Conservation (phyloP, 2,797 vertebrate genomes). For the Lithobates pipiens region DNA sequence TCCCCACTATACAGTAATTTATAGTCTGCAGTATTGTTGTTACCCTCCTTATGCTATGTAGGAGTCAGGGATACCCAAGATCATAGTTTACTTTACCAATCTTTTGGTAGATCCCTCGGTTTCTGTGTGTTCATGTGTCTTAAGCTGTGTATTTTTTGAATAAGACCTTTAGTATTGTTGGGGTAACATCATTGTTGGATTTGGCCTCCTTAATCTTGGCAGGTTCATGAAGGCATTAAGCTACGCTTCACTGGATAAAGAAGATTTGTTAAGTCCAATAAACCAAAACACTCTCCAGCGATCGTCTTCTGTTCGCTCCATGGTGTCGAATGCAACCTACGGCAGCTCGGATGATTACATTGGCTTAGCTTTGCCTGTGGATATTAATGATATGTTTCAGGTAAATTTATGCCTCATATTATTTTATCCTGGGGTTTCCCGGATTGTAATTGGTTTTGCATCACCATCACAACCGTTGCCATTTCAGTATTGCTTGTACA, state of each 20-base stretch:
- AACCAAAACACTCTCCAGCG: constrained; percentile 96
- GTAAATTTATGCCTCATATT: constrained; percentile 65
- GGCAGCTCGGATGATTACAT: constrained; percentile 95
- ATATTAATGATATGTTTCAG: constrained; percentile 96
- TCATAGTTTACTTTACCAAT: too few species aligned
- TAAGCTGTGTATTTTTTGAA: too few species aligned
- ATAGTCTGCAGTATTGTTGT: too few species aligned
- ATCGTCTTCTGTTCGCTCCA: constrained; percentile 95
- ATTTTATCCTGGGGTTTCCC: too few species aligned
- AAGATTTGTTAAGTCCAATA: constrained; percentile 96
- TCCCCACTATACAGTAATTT: too few species aligned
- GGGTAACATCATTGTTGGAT: not conserved
- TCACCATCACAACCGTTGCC: too few species aligned
- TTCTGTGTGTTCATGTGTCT: too few species aligned
- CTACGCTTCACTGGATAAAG: constrained; percentile 97
- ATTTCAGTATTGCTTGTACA: too few species aligned
- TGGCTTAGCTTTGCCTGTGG: constrained; percentile 92
- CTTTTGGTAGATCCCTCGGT: too few species aligned
- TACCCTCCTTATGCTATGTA: too few species aligned
- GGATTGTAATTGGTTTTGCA: not conserved
- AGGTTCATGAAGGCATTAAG: constrained; percentile 99
- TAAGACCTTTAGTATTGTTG: too few species aligned
- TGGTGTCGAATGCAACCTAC: constrained; percentile 93
- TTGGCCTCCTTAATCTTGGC: constrained; percentile 53
- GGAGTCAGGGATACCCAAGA: too few species aligned